A percentile compares a stretch with the other conserved stretches of the same genome.
Conservation (phyloP, 2,797 vertebrate species). For the Rhabdomys pumilio region DNA sequence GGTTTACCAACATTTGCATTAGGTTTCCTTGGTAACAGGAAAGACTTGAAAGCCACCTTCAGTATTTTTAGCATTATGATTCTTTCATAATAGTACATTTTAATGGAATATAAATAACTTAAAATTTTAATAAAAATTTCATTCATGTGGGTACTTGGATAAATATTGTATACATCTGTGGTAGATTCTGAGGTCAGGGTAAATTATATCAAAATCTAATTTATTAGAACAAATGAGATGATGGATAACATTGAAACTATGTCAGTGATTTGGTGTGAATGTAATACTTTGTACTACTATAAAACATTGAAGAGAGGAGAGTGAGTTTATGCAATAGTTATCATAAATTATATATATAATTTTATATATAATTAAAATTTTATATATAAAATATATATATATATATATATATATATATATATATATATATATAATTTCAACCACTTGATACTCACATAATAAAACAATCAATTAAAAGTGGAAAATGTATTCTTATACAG, state of each 20-base stretch:
- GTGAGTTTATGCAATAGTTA: not conserved
- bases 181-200: not conserved
- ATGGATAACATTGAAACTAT: slow-evolving; percentile 9
- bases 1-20: slow-evolving; percentile 49
- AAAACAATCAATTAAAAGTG: slow-evolving; percentile 1
- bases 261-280: not conserved
- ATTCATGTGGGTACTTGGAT: not conserved
- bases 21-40: slow-evolving; percentile 66
- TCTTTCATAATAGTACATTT: slow-evolving; percentile 28
- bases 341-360: too few relatives aligned
- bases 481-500: not conserved
- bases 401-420: too few relatives aligned
- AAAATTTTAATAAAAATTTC: slow-evolving; percentile 14
- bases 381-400: too few relatives aligned
- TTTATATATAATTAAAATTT: too few relatives aligned
- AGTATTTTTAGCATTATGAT: slow-evolving; percentile 59
- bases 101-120: not conserved
- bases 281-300: not conserved
- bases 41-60: slow-evolving; percentile 55
- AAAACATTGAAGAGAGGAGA: not conserved
- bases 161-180: slow-evolving; percentile 43
- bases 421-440: slow-evolving; percentile 13
- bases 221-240: slow-evolving; percentile 27
- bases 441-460: not conserved
- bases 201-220: slow-evolving; percentile 43